A percentile compares a stretch with the other conserved stretches of the same genome.
Conservation (phyloP, 2,888 invertebrate genomes). For the Julus scanicus region DNA sequence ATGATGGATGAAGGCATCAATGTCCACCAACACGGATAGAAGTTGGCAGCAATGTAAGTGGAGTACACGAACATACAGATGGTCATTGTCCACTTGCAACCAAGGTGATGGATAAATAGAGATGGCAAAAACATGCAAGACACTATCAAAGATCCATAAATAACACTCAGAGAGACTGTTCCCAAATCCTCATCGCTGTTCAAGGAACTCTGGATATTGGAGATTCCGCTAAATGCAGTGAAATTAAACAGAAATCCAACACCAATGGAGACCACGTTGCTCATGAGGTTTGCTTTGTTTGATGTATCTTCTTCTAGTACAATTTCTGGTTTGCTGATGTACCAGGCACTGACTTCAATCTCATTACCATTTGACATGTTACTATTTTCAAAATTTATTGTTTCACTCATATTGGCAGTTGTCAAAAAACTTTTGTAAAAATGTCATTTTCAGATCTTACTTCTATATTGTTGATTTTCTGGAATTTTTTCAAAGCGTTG, state of each 20-base stretch:
- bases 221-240: conserved; percentile 53
- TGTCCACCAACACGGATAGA: conserved; percentile 80
- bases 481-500: too few relatives aligned
- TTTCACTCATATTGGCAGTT: not conserved
- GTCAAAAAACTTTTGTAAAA: too few relatives aligned
- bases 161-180: conserved; percentile 51
- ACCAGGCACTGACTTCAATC: not conserved
- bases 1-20: conserved; percentile 77
- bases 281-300: conserved; percentile 44
- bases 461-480: too few relatives aligned
- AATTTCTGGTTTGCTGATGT: not conserved
- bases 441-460: too few relatives aligned
- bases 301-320: not conserved
- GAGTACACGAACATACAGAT: conserved; percentile 92
- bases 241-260: conserved; percentile 55
- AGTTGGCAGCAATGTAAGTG: conserved; percentile 93
- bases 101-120: conserved; percentile 89
- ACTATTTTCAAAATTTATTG: not conserved
- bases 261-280: conserved; percentile 51
- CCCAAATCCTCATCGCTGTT: conserved; percentile 56
- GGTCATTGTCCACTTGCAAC: conserved; percentile 96
- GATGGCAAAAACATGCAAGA: conserved; percentile 97
- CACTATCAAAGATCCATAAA: conserved; percentile 71
- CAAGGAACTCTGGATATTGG: conserved; percentile 56
- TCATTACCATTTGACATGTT: not conserved